phyloP scores from a whole-genome alignment of 2,888 invertebrate genomes.

The Tryphoninae sp. region DNA sequence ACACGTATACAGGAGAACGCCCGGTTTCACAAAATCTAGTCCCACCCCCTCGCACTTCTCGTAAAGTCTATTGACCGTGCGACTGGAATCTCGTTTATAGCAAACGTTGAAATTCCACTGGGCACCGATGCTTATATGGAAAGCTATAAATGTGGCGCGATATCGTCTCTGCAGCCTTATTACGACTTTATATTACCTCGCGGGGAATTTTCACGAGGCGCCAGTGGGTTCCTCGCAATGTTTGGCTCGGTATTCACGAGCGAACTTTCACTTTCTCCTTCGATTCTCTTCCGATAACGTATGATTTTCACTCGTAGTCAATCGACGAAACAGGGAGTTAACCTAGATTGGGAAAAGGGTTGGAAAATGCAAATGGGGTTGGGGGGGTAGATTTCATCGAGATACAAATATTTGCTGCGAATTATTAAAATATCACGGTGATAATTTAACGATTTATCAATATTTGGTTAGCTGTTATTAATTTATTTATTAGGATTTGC shows the following conservation, averaged over 20 bases:
- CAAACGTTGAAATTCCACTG: slow-evolving; percentile 68
- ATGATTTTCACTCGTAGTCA: slow-evolving; percentile 2
- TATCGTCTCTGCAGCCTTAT: slow-evolving; percentile 70
- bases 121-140: slow-evolving; percentile 67
- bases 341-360: neutral
- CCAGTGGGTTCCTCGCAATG: slow-evolving; percentile 47
- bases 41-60: neutral
- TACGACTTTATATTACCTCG: slow-evolving; percentile 69
- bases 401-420: too few species aligned
- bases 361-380: neutral
- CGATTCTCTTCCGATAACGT: neutral
- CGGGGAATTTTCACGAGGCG: slow-evolving; percentile 51
- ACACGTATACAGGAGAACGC: neutral
- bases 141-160: slow-evolving; percentile 69
- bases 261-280: neutral
- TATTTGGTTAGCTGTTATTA: too few species aligned
- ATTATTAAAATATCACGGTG: too few species aligned
- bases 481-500: too few species aligned
- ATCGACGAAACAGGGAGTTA: neutral
- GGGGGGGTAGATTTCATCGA: neutral
- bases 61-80: slow-evolving; percentile 65
- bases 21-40: neutral
- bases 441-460: too few species aligned
- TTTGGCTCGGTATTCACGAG: neutral
- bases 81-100: slow-evolving; percentile 68